Percentiles rank a stretch among this genome's conserved stretches.
Conservation (phyloP, 2,113 vertebrate species). For the Callocephalon fimbriatum region DNA sequence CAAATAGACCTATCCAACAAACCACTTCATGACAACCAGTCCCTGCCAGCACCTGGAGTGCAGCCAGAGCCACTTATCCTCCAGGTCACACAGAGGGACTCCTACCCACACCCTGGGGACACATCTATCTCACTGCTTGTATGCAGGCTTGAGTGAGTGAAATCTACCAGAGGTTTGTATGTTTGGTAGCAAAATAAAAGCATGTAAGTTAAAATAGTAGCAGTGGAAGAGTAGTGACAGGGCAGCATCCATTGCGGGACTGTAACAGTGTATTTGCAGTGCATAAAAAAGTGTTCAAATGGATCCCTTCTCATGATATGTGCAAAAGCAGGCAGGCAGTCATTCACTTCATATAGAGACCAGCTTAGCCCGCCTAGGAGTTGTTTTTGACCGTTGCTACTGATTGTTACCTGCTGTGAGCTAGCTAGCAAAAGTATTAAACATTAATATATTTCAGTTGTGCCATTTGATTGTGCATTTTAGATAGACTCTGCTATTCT, state of each 20-base stretch:
- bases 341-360: neutral
- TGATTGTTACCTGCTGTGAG: neutral
- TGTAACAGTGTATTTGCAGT: neutral
- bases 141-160: neutral
- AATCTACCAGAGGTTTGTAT: neutral
- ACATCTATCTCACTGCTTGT: neutral
- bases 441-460: neutral
- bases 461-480: conserved; percentile 36
- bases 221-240: neutral
- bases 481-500: neutral
- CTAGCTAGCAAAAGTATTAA: neutral
- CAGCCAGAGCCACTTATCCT: rapidly evolving
- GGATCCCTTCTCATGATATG: neutral
- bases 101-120: neutral
- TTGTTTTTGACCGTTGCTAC: neutral
- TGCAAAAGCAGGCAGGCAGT: neutral
- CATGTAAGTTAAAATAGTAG: neutral
- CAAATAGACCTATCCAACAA: neutral
- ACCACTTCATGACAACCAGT: rapidly evolving
- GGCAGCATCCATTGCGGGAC: neutral
- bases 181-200: neutral
- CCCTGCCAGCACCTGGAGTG: neutral
- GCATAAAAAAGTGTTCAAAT: neutral
- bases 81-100: neutral
- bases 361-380: neutral